These are phyloP conservation scores for Lycia hirtaria DNA, from an alignment of 2,888 invertebrate species.

Conservation along the genomic window DNA sequence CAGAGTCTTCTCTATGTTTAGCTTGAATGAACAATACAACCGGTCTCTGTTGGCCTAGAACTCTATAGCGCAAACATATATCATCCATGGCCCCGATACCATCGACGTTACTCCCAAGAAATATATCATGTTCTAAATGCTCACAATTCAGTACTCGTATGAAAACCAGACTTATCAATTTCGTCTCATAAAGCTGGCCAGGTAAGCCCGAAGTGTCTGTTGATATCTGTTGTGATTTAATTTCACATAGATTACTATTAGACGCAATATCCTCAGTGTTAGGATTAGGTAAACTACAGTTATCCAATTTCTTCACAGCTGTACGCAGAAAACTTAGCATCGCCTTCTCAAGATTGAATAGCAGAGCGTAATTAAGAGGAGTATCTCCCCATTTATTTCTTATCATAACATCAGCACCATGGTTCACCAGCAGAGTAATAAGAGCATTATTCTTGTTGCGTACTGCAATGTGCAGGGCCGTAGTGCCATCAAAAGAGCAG, in stretches of 20 bases:
- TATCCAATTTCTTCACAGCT: neutral
- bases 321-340: slow-evolving; percentile 16
- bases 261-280: too few relatives aligned
- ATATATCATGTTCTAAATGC: slow-evolving; percentile 42
- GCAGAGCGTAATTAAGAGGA: slow-evolving; percentile 26
- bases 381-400: slow-evolving; percentile 39
- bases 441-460: neutral
- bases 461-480: neutral
- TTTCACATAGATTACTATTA: neutral
- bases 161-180: slow-evolving; percentile 47
- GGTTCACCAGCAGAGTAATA: neutral
- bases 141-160: slow-evolving; percentile 46
- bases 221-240: slow-evolving; percentile 32
- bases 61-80: slow-evolving; percentile 49
- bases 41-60: slow-evolving; percentile 34
- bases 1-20: too few relatives aligned
- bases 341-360: slow-evolving; percentile 13
- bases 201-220: slow-evolving; percentile 34
- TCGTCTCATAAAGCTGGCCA: slow-evolving; percentile 45
- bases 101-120: slow-evolving; percentile 52
- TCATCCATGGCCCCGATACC: slow-evolving; percentile 54
- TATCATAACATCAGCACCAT: slow-evolving; percentile 38
- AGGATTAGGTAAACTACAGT: too few relatives aligned
- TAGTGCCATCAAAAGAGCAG: neutral
- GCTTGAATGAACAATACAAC: slow-evolving; percentile 48